Conservation (phyloP, 2,113 vertebrate genomes). For the Cavia aperea region DNA sequence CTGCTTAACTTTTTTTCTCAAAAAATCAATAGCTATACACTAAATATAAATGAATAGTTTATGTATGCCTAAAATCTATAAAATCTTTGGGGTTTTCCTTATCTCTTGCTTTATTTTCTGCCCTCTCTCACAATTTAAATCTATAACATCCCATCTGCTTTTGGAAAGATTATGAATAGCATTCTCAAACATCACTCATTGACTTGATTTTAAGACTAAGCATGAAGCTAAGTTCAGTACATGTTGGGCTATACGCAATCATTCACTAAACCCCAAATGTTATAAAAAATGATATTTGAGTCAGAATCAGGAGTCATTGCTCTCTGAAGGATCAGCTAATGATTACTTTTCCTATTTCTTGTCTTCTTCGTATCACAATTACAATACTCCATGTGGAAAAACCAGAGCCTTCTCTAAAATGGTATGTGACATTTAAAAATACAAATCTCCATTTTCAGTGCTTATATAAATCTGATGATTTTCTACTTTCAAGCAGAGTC, state of each 20-base stretch:
- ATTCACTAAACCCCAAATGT: neutral
- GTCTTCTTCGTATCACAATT: neutral
- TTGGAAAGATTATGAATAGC: neutral
- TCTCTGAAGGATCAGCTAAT: neutral
- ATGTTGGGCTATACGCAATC: neutral
- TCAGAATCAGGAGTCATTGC: neutral
- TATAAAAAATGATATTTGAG: neutral
- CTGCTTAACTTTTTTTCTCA: neutral
- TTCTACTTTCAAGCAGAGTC: slow-evolving; percentile 38
- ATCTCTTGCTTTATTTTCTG: neutral
- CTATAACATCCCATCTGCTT: neutral
- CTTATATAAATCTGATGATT: slow-evolving; percentile 43
- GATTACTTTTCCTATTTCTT: neutral
- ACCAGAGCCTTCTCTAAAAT: slow-evolving; percentile 30
- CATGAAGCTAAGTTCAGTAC: neutral
- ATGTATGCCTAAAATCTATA: neutral
- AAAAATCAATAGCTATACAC: neutral
- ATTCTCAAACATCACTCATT: neutral
- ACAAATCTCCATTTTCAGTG: slow-evolving; percentile 53
- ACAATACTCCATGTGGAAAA: neutral
- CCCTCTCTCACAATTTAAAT: neutral
- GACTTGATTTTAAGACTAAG: neutral
- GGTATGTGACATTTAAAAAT: slow-evolving; percentile 40
- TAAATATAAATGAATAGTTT: neutral
- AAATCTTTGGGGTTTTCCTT: neutral